A percentile compares a stretch with the other conserved stretches of the same genome.
These are phyloP conservation scores for Condylostylus longicornis DNA, from an alignment of 1,140 invertebrate species.

Conservation along the genomic window DNA sequence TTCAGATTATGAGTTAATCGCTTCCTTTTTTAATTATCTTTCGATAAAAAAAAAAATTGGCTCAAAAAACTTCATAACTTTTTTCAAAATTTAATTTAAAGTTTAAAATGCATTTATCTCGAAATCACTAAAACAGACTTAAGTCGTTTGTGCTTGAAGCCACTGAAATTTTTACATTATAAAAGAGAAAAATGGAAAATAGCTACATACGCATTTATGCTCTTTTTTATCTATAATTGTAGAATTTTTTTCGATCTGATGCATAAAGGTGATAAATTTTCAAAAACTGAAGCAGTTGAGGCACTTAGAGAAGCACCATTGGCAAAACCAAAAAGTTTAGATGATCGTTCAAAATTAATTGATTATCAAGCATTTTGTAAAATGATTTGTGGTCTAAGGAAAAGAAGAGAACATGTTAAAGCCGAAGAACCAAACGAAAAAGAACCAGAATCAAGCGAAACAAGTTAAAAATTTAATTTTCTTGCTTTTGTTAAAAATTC, in stretches of 20 bases:
- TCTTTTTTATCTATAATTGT: not conserved
- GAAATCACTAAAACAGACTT: no score
- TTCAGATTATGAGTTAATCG: no score
- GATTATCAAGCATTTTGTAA: slow-evolving; percentile 45
- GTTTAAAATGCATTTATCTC: no score
- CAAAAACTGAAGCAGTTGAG: slow-evolving; percentile 39
- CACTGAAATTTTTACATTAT: no score
- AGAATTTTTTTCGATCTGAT: slow-evolving; percentile 44
- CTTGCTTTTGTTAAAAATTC: not conserved
- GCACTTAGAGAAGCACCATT: slow-evolving; percentile 45
- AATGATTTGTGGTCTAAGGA: slow-evolving; percentile 40
- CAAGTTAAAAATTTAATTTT: no score
- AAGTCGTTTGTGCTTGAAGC: no score
- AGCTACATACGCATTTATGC: no score
- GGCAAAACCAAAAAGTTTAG: slow-evolving; percentile 33
- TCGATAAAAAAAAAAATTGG: no score
- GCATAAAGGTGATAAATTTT: slow-evolving; percentile 43
- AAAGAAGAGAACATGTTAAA: slow-evolving; percentile 17
- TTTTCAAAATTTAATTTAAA: no score
- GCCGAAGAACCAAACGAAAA: not conserved
- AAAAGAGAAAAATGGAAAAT: not conserved
- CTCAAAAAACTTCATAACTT: no score
- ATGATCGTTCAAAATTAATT: slow-evolving; percentile 34
- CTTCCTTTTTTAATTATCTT: no score
- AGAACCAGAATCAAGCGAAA: not conserved